phyloP scores from a whole-genome alignment of 2,888 invertebrate species.

The Lycaena phlaeas region DNA sequence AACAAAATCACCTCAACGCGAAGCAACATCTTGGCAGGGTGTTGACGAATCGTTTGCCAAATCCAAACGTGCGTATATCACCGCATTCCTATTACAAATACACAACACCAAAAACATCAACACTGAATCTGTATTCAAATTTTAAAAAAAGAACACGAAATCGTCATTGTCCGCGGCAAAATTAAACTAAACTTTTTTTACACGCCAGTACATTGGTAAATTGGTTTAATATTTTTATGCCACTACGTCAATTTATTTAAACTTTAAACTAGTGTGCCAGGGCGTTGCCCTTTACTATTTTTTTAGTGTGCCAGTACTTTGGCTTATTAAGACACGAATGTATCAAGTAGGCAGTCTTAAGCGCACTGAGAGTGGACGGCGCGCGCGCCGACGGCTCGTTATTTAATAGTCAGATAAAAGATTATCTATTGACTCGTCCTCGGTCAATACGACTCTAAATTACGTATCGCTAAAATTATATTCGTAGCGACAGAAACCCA shows the following conservation, averaged over 20 bases:
- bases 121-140: constrained; percentile 18
- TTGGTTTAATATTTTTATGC: no score
- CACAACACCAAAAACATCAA: constrained; percentile 16
- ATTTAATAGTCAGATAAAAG: constrained; percentile 68
- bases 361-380: constrained; percentile 30
- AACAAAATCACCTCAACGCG: constrained; percentile 30
- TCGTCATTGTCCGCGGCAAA: not conserved
- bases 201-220: no score
- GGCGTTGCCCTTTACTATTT: no score
- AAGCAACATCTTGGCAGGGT: constrained; percentile 47
- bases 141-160: not conserved
- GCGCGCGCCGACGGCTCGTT: constrained; percentile 43
- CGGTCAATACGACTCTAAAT: constrained; percentile 52
- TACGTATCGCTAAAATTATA: constrained; percentile 29
- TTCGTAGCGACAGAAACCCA: not conserved
- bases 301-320: no score
- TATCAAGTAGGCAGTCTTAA: constrained; percentile 27
- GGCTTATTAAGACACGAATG: not conserved
- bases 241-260: no score
- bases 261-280: no score
- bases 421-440: constrained; percentile 63
- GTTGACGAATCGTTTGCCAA: constrained; percentile 33
- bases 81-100: constrained; percentile 29
- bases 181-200: no score
- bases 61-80: constrained; percentile 30